These are phyloP conservation scores for Eolophus roseicapilla DNA, from an alignment of 2,113 vertebrate genomes.

Conservation along the genomic window DNA sequence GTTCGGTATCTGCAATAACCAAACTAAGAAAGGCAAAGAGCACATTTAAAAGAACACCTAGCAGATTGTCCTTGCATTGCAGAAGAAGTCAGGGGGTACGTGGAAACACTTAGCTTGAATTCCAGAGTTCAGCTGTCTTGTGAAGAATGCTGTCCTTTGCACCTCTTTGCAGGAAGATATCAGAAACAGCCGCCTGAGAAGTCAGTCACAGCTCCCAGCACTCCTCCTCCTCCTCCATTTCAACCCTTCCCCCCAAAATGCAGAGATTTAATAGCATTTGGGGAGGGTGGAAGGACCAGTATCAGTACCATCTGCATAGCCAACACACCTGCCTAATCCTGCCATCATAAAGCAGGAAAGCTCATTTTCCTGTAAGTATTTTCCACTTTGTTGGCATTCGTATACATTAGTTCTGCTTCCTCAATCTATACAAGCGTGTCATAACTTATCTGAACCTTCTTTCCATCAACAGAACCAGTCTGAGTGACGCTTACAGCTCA, in stretches of 20 bases:
- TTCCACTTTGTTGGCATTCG: neutral
- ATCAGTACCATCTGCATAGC: neutral
- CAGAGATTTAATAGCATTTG: neutral
- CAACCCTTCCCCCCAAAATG: neutral
- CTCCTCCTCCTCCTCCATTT: neutral
- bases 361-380: neutral
- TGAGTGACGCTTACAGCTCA: neutral
- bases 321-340: neutral
- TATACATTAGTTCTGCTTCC: neutral
- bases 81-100: neutral
- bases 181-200: neutral
- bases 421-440: neutral
- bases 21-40: neutral
- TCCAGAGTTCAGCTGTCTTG: neutral
- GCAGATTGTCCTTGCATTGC: accelerated
- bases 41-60: neutral
- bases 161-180: neutral
- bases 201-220: neutral
- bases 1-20: neutral
- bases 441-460: neutral
- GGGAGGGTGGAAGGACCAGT: neutral
- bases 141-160: neutral
- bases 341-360: neutral
- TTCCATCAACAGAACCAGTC: neutral
- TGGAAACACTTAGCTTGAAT: neutral